Base-by-base conservation (phyloP, 2,888 invertebrate genomes). In the Lutraria lutraria region DNA sequence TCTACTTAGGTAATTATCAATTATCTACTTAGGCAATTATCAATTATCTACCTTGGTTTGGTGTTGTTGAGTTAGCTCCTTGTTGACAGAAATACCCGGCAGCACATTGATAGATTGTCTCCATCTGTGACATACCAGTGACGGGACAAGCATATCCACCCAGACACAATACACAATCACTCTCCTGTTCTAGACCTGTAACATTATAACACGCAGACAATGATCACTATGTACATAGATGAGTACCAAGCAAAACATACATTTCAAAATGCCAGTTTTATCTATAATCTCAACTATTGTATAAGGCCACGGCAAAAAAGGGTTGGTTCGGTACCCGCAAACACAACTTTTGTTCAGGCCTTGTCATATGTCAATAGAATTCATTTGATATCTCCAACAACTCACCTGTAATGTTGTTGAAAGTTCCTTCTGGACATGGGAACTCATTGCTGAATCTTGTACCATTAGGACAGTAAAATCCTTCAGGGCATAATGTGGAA, bases 341-440 rank as follows among this genome's bases (percentile, higher is more conserved):
- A 43, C 43, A 43, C 2, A 43, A 43, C 43, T 43, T 43, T 43
- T 43, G n/a, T 43, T 43, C 43, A 4, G 8, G 43, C 43, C 43
- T 43, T 43, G 8, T 43, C 43, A 4, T 2, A 43, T 4, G 43
- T 43, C 12, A 56, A 8, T 13, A 56, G 56, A 12, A 3, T 56
- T 56, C 56, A 56, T 56, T 15, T 8, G 15, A 13, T 12, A 56
- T 56, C 19, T 56, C 15, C 21, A 60, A 6, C 25, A 68, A 54
- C 68, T 76, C 83, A 95, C 96, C 96, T 88, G 95, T 96, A 68
- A 90, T 85, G 90, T 96, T 96, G 89, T 94, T 96, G 93, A 95
- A 96, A 10, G 95, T 95, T 80, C 96, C 96, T 15, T 95, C 94
- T 15, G 96, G 96, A 92, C 96, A 96, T 4, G 95, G 95, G 91